Evolutionary conservation across 2,113 vertebrate species (phyloP), one percentile per base, ranked within the genome.

Genomic region (Myotis davidii): DNA sequence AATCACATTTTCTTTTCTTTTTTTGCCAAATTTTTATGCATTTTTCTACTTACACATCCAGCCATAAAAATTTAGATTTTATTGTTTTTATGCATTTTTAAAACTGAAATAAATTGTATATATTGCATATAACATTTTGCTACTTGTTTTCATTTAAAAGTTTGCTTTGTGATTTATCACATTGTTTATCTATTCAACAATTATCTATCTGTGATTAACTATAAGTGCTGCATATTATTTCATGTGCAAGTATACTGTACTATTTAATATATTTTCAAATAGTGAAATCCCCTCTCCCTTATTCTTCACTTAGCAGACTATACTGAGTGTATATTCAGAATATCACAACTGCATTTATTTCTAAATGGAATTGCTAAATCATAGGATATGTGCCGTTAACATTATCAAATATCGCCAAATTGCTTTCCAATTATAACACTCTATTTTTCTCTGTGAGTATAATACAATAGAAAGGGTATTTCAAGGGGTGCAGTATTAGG

Each of bases 91-190:
- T 17, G 32, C 18, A 27, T 64, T 81, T 94, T 78, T 39, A 90
- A 77, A 72, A 79, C 52, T 59, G 83, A 77, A 84, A 91, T 32
- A 91, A 74, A 45, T 65, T 32, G 1, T 13, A 70, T 64, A n/a
- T 39, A 8, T 18, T 76, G 1, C 23, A 34, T 39, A 59, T 67
- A 56, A 70, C 39, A 81, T 74, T 79, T 85, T 52, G 3, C 48
- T 72, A 67, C 17, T 82, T 65, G 50, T 89, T 88, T 17, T 81
- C 6, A 50, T 64, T 56, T 12, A 45, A 69, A 82, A 21, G 81
- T 89, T 70, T 65, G 27, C n/a, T 85, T 81, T 70, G 56, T 70
- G 85, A 95, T 93, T 91, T 84, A 72, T 59, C 10, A 21, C 59
- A 48, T 13, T n/a, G 1, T 72, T 90, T 61, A 25, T 79, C 3